phyloP scores from a whole-genome alignment of 1,140 invertebrate species.

The Bombyx mandarina region DNA sequence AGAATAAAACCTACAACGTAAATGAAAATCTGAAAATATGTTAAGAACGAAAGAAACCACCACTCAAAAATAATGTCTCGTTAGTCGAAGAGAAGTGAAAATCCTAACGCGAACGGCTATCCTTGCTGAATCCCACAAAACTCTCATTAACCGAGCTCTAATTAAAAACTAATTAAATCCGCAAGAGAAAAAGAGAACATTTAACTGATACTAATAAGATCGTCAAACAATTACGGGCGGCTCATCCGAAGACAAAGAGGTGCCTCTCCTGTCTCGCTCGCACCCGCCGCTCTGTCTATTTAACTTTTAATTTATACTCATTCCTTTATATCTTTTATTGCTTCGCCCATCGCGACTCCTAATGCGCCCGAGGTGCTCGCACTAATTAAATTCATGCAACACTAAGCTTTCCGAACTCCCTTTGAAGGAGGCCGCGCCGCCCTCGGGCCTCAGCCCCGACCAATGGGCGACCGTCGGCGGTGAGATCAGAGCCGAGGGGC shows the following conservation, averaged over 20 bases:
- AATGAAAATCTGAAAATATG: too few species aligned
- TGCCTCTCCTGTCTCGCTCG: constrained; percentile 21
- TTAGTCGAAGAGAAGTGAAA: too few species aligned
- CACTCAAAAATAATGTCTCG: too few species aligned
- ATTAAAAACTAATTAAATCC: constrained; percentile 70
- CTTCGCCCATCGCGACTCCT: constrained; percentile 67
- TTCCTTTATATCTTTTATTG: constrained; percentile 72
- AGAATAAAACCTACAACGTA: too few species aligned
- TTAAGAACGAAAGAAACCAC: too few species aligned
- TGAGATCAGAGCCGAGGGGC: constrained; percentile 25
- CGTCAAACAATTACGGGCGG: constrained; percentile 67
- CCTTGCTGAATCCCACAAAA: constrained; percentile 34
- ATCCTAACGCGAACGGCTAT: too few species aligned
- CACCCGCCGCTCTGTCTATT: constrained; percentile 50
- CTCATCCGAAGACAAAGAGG: constrained; percentile 37
- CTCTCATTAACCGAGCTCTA: constrained; percentile 53
- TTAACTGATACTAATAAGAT: constrained; percentile 72
- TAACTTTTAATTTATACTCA: constrained; percentile 72
- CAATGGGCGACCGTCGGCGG: constrained; percentile 28
- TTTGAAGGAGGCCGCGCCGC: constrained; percentile 16
- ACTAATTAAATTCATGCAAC: constrained; percentile 71
- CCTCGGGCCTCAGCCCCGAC: constrained; percentile 17
- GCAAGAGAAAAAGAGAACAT: constrained; percentile 64
- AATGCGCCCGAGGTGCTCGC: constrained; percentile 67
- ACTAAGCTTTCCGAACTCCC: constrained; percentile 39